Evolutionary conservation across 1,140 invertebrate species (phyloP).

Genomic region (Ceratina japonica): DNA sequence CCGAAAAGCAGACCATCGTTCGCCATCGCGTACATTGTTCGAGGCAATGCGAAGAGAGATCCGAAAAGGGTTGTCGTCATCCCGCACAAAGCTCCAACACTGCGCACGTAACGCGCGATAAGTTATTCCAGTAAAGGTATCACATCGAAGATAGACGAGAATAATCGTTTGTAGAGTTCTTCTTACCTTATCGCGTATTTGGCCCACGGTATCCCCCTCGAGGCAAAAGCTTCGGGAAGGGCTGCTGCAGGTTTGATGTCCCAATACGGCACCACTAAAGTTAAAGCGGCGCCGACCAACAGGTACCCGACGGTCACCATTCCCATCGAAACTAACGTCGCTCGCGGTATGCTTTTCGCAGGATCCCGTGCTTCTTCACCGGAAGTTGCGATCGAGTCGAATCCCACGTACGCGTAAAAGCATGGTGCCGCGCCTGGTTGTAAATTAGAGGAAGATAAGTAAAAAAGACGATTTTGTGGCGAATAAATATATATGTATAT

Average conservation of each 20-base stretch:
- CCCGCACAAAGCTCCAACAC: slow-evolving; percentile 92
- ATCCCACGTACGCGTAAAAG: slow-evolving; percentile 94
- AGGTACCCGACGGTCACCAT: slow-evolving; percentile 90
- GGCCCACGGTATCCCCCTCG: slow-evolving; percentile 88
- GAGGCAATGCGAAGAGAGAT: slow-evolving; percentile 90
- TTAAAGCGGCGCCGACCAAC: slow-evolving; percentile 89
- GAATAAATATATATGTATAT: background rate
- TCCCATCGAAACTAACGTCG: slow-evolving; percentile 88
- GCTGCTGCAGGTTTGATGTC: slow-evolving; percentile 88
- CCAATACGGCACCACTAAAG: slow-evolving; percentile 90
- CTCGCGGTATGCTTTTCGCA: slow-evolving; percentile 88
- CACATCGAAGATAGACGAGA: background rate
- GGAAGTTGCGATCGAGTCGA: slow-evolving; percentile 92
- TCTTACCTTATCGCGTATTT: slow-evolving; percentile 87
- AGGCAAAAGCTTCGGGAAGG: slow-evolving; percentile 90
- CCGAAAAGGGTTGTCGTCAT: slow-evolving; percentile 94
- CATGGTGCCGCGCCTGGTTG: slow-evolving; percentile 89
- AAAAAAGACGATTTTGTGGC: background rate
- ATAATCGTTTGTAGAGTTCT: background rate
- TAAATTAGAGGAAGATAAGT: background rate
- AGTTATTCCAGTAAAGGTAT: background rate
- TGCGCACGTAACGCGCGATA: slow-evolving; percentile 59
- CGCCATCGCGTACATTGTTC: slow-evolving; percentile 94
- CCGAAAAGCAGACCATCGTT: slow-evolving; percentile 91
- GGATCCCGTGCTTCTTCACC: slow-evolving; percentile 93